phyloP scores from a whole-genome alignment of 2,888 invertebrate genomes.

The Colostygia pectinataria region DNA sequence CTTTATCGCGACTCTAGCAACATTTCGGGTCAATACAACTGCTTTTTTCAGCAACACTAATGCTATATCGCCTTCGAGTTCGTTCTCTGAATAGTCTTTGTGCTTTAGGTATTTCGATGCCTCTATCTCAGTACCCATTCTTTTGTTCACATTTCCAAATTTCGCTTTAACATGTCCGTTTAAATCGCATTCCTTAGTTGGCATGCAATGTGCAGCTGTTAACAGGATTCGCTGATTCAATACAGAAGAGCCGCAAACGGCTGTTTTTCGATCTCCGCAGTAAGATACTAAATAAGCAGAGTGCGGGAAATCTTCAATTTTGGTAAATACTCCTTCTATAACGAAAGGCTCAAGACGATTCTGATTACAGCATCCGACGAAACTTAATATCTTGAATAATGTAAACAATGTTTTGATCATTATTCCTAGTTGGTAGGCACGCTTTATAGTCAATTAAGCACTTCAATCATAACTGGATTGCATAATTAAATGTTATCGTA shows the following conservation, averaged over 20 bases:
- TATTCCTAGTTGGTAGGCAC: no score
- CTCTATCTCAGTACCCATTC: not conserved
- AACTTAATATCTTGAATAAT: not conserved
- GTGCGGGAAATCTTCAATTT: constrained; percentile 12
- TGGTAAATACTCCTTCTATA: constrained; percentile 4
- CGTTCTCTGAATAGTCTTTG: not conserved
- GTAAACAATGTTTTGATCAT: constrained; percentile 10
- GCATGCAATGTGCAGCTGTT: constrained; percentile 27
- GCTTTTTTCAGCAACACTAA: constrained; percentile 3
- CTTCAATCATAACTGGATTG: no score
- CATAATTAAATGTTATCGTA: no score
- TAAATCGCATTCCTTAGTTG: not conserved
- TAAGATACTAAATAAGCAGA: constrained; percentile 1
- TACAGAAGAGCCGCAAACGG: constrained; percentile 32
- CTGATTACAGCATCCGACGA: not conserved
- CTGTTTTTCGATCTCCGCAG: not conserved
- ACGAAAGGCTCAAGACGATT: constrained; percentile 2
- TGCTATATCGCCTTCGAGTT: constrained; percentile 7
- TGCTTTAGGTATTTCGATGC: not conserved
- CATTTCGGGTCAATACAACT: not conserved
- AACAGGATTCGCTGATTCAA: constrained; percentile 19
- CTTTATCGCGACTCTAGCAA: not conserved
- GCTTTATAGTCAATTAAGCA: no score
- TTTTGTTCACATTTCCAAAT: constrained; percentile 1
- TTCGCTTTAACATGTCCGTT: not conserved